A percentile compares a stretch with the other conserved stretches of the same genome.
Evolutionary conservation across 2,797 vertebrate genomes (phyloP).

Genomic region (Rhinichthys osculus): DNA sequence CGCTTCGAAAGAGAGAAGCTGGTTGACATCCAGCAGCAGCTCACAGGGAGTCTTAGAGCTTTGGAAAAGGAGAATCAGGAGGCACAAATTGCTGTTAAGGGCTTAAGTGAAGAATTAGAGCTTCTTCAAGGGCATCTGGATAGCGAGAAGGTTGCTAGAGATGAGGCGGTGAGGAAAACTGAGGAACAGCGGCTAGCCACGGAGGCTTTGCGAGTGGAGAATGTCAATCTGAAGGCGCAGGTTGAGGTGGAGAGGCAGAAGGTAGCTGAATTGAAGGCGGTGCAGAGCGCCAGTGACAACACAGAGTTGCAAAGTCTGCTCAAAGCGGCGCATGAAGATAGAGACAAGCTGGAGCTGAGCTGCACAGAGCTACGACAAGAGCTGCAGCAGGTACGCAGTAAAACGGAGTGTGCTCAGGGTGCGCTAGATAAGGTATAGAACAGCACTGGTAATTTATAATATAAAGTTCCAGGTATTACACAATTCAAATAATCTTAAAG

Average conservation of each 20-base stretch:
- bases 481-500: neutral
- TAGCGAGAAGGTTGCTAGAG: constrained; percentile 75
- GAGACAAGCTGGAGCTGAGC: constrained; percentile 84
- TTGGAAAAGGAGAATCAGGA: constrained; percentile 91
- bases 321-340: constrained; percentile 84
- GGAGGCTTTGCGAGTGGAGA: constrained; percentile 87
- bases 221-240: constrained; percentile 84
- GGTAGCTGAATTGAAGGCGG: constrained; percentile 78
- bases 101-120: constrained; percentile 84
- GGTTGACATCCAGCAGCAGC: constrained; percentile 94
- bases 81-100: constrained; percentile 77
- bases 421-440: constrained; percentile 84
- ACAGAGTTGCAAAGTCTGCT: constrained; percentile 85
- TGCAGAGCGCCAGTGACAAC: constrained; percentile 80
- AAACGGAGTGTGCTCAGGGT: constrained; percentile 79
- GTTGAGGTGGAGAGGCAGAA: constrained; percentile 90
- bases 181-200: constrained; percentile 79
- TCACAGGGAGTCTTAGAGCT: constrained; percentile 89
- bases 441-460: neutral
- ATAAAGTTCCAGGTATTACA: neutral
- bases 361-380: constrained; percentile 87
- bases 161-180: constrained; percentile 70
- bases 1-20: constrained; percentile 93
- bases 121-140: constrained; percentile 80
- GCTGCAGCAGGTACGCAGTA: constrained; percentile 83